Evolutionary conservation across 1,140 invertebrate genomes (phyloP).

Genomic region (Bombus soroeensis): DNA sequence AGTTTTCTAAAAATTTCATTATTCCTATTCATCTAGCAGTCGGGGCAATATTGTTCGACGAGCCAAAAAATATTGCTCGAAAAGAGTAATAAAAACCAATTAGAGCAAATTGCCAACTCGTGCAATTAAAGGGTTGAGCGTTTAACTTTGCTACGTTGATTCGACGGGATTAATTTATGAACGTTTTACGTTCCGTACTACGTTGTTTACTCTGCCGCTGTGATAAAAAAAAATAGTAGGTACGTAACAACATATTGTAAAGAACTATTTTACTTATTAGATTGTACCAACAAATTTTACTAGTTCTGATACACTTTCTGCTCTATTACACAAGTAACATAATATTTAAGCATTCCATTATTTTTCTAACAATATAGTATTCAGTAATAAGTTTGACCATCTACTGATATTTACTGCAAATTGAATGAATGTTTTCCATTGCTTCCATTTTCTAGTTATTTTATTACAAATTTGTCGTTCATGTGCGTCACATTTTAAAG

Average conservation of each 20-base stretch:
- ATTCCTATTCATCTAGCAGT: neutral
- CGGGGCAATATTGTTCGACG: constrained; percentile 19
- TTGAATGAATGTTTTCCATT: too few species aligned
- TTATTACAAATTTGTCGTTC: too few species aligned
- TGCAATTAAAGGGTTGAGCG: constrained; percentile 49
- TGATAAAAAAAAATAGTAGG: neutral
- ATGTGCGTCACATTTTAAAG: too few species aligned
- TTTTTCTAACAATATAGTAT: neutral
- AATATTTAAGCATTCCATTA: neutral
- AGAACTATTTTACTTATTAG: neutral
- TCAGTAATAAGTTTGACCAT: neutral
- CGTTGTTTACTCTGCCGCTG: constrained; percentile 5
- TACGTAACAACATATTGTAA: neutral
- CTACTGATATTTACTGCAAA: too few species aligned
- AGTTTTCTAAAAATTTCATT: constrained; percentile 29
- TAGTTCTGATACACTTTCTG: too few species aligned
- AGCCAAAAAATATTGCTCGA: constrained; percentile 34
- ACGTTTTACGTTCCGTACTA: constrained; percentile 12
- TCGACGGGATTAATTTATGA: constrained; percentile 51
- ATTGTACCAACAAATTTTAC: neutral
- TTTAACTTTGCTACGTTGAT: constrained; percentile 46
- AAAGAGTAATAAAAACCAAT: constrained; percentile 53
- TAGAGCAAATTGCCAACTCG: constrained; percentile 41
- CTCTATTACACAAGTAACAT: neutral
- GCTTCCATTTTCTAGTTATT: too few species aligned